Conservation (phyloP, 1,140 invertebrate genomes). For the Drosophila miranda region DNA sequence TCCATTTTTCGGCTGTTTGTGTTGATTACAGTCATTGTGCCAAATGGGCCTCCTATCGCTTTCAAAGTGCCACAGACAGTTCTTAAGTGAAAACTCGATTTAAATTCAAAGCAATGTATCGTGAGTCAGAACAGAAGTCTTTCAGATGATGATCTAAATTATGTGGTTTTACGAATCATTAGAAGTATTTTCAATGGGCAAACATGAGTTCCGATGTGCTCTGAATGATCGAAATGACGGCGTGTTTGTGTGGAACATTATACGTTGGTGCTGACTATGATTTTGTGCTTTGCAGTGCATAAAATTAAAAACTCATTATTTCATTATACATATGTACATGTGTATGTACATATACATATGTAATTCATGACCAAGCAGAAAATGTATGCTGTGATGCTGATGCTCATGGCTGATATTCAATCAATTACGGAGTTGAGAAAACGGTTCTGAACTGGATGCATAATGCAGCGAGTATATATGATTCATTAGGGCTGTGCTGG, state of each 20-base stretch:
- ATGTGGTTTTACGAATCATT: no score
- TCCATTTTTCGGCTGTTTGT: constrained; percentile 41
- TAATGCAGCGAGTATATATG: no score
- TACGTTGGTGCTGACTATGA: constrained; percentile 44
- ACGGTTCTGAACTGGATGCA: constrained; percentile 23
- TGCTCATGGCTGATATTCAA: constrained; percentile 30
- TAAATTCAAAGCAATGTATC: not conserved
- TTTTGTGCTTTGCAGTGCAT: constrained; percentile 70
- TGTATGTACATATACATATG: no score
- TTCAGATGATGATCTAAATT: no score
- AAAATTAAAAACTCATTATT: constrained; percentile 57
- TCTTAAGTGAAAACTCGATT: constrained; percentile 5
- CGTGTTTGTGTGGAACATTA: not conserved
- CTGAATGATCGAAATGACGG: no score
- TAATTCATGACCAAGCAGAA: constrained; percentile 37
- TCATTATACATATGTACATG: not conserved
- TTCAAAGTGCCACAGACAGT: not conserved
- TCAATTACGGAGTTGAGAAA: constrained; percentile 53
- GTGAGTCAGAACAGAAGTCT: no score
- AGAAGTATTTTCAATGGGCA: no score
- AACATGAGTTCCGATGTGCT: no score
- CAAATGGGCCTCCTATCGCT: constrained; percentile 18
- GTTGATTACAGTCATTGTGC: constrained; percentile 38
- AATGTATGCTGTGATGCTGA: constrained; percentile 29
- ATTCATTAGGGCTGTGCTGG: no score